Evolutionary conservation across 2,888 invertebrate genomes (phyloP).

Genomic region (Anodontia alba): DNA sequence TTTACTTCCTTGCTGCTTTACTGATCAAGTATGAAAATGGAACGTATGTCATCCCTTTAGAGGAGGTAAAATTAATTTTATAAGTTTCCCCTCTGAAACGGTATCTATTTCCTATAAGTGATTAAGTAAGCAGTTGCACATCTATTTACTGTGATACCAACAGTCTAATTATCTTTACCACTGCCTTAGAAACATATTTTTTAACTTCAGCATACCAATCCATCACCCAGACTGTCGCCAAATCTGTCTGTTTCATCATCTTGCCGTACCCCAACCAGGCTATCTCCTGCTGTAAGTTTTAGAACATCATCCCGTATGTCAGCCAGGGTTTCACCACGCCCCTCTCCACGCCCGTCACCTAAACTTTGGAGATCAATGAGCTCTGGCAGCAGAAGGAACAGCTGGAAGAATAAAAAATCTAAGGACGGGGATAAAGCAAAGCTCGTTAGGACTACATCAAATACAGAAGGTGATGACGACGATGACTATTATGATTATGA

Average conservation of each 20-base stretch:
- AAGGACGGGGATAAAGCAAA: slow-evolving; percentile 82
- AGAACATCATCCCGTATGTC: slow-evolving; percentile 60
- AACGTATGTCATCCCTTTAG: too few relatives aligned
- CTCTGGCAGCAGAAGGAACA: slow-evolving; percentile 84
- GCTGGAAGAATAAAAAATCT: slow-evolving; percentile 80
- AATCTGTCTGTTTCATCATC: slow-evolving; percentile 47
- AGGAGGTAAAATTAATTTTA: too few relatives aligned
- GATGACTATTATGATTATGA: slow-evolving; percentile 85
- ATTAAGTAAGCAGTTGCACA: too few relatives aligned
- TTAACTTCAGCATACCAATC: slow-evolving; percentile 41
- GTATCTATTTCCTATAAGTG: too few relatives aligned
- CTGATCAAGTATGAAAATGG: too few relatives aligned
- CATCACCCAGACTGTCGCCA: slow-evolving; percentile 36
- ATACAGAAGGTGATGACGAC: slow-evolving; percentile 86
- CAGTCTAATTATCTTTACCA: too few relatives aligned
- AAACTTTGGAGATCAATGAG: slow-evolving; percentile 77
- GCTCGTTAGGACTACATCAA: slow-evolving; percentile 80
- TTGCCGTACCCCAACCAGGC: slow-evolving; percentile 40
- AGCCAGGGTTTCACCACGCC: slow-evolving; percentile 63
- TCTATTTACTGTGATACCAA: too few relatives aligned
- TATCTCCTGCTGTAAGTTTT: slow-evolving; percentile 62
- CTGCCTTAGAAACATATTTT: too few relatives aligned
- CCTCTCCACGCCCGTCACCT: slow-evolving; percentile 78
- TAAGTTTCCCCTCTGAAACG: too few relatives aligned
- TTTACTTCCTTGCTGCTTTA: too few relatives aligned